A percentile compares a stretch with the other conserved stretches of the same genome.
Conservation (phyloP, 2,797 vertebrate genomes). For the Esox lucius region DNA sequence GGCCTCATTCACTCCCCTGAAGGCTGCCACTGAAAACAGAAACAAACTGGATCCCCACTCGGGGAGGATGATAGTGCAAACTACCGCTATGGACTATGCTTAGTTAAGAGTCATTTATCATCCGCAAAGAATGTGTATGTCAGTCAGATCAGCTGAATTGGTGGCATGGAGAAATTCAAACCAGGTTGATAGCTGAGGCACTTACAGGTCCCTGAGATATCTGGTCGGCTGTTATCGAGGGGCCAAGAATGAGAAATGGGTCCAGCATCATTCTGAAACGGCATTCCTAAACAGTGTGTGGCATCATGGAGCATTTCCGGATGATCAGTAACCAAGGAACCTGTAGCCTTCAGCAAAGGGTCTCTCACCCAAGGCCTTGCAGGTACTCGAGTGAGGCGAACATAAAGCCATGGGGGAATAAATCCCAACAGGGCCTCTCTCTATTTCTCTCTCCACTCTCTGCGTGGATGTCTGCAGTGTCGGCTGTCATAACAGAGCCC, state of each 20-base stretch:
- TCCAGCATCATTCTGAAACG: background rate
- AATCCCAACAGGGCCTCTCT: conserved; percentile 6
- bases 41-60: conserved; percentile 54
- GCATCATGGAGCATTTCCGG: background rate
- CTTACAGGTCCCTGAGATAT: background rate
- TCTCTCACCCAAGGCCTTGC: conserved; percentile 3
- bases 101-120: background rate
- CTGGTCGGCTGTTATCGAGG: background rate
- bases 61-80: conserved; percentile 15
- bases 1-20: conserved; percentile 59
- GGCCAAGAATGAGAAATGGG: background rate
- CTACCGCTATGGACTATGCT: background rate
- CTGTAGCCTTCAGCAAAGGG: background rate
- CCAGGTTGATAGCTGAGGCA: background rate
- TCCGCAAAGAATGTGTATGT: background rate
- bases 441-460: background rate
- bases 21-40: conserved; percentile 52
- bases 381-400: background rate
- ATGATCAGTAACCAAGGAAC: background rate
- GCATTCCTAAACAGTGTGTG: background rate
- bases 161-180: background rate
- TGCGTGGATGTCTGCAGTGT: conserved; percentile 21
- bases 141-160: background rate
- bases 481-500: conserved; percentile 40
- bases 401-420: conserved; percentile 13